Base-by-base conservation (phyloP, 92 coral and sea anemone species). In the Epizoanthus ramosus region DNA sequence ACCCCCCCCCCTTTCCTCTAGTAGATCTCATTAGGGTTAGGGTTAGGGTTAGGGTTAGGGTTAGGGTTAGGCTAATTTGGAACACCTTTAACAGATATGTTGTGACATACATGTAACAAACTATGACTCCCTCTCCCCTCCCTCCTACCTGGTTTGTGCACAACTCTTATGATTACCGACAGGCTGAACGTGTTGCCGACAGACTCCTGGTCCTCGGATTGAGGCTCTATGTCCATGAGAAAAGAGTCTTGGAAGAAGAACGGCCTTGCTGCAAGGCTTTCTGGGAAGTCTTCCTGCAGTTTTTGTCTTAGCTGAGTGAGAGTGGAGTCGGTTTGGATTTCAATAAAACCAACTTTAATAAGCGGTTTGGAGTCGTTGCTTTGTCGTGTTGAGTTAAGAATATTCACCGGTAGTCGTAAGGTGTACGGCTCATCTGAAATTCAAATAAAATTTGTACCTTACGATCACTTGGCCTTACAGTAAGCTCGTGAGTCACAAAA, bases 281-380 rank as follows among this genome's bases (percentile, higher is more conserved):
- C 73, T 17, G 69, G 47, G 76, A 89, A 89, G 10, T 75, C 83
- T 47, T 45, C 52, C 50, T 56, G 74, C 35, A 91, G 69, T 19
- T 47, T 74, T 16, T 57, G 54, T 6, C 95, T 88, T 47, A 83
- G 70, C 12, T 73, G 86, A 18, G 83, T 65, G 23, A 91, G 87
- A 1, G 76, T 77, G 31, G 93, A 75, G 81, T 86, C 90, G 59
- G 87, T 82, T 37, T 91, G 80, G 41, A 84, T 75, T 47, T 91
- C 95, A 67, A 91, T 63, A 86, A 86, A 89, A 60, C 92, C 95
- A 60, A 91, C 89, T 69, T 91, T 89, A 57, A 84, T 89, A 66
- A 89, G 80, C 2, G 88, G 90, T n/a, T 75, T 87, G 23, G 71
- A 25, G 19, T 73, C 58, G 16, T 60, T 86, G 17, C 71, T 85